Percentiles rank a stretch among this genome's conserved stretches.
Evolutionary conservation across 2,113 vertebrate species (phyloP).

Genomic region (Equus przewalskii): DNA sequence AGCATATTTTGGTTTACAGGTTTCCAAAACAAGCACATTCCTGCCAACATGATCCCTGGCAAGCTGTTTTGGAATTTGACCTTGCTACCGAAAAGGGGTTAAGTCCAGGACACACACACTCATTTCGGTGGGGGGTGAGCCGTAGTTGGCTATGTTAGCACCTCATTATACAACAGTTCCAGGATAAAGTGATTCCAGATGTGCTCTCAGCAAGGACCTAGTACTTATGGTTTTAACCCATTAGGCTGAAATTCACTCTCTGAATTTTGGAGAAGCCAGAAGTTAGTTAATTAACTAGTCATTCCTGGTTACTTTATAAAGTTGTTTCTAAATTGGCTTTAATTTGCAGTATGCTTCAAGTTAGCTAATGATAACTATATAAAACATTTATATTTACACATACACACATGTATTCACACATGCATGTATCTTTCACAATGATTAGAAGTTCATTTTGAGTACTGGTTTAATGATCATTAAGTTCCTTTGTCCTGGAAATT

Average conservation of each 20-base stretch:
- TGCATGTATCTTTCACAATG: neutral
- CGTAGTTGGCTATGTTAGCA: constrained; percentile 61
- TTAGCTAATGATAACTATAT: neutral
- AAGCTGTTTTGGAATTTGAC: constrained; percentile 79
- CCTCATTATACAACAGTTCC: constrained; percentile 77
- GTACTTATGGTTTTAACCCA: constrained; percentile 61
- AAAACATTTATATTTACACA: neutral
- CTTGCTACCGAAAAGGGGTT: constrained; percentile 77
- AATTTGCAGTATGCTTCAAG: neutral
- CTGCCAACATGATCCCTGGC: constrained; percentile 58
- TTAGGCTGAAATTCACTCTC: constrained; percentile 54
- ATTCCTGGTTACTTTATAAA: constrained; percentile 38
- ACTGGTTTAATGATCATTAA: neutral
- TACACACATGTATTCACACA: neutral
- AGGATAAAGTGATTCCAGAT: constrained; percentile 77
- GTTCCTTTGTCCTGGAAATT: constrained; percentile 43
- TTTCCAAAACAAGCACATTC: constrained; percentile 79
- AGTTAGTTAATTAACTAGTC: constrained; percentile 34
- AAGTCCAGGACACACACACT: constrained; percentile 73
- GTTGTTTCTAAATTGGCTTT: constrained; percentile 25
- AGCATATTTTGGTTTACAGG: constrained; percentile 67
- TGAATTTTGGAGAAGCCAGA: constrained; percentile 43
- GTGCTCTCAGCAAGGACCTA: constrained; percentile 62
- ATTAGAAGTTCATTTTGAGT: constrained; percentile 11
- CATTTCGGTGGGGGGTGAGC: constrained; percentile 43